Evolutionary conservation across 2,797 vertebrate species (phyloP), one percentile per base, ranked within the genome.

Genomic region (Propithecus perrieri): DNA sequence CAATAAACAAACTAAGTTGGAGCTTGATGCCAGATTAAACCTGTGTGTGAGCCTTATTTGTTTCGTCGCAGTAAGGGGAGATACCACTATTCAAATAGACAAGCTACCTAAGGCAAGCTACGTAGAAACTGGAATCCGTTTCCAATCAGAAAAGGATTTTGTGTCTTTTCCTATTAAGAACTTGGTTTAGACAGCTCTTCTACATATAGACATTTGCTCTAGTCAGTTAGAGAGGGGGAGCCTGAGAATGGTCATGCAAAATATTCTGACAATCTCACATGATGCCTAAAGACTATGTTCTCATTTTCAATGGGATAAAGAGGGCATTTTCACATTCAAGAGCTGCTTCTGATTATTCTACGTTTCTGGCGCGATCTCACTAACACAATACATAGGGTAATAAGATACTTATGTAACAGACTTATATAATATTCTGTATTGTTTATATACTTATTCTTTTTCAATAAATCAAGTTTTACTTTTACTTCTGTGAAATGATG

Each of bases 1-100:
- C 76, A 85, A 57, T 95, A 96, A 97, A 95, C 71, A 97, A 98
- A 65, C 50, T 81, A 80, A 96, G 53, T 13, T 84, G 50, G 94
- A 93, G 94, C 94, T 24, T 2, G 91, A 80, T 97, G 89, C 84
- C 95, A 97, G 94, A 96, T 97, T 95, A 96, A 95, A 97, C 88
- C 94, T 98, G 80, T 96, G 93, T 14, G 10, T 95, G 96, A 97
- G 93, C 71, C 57, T 94, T 92, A 72, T 96, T 97, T 98, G 93
- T 97, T 97, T 97, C 50, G n/a, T 95, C 97, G 53, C 74, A 96
- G 89, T 85, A 96, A 96, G 43, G 53, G 88, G 67, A 74, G 92
- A 95, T 46, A 93, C 38, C 12, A n/a, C 93, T 75, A 92, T 97
- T 87, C 94, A 97, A 95, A 95, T 2, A 97, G 97, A 97, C 17